These are phyloP conservation scores for Onychorhynchus coronatus DNA, from an alignment of 2,113 vertebrate species.

Conservation along the genomic window DNA sequence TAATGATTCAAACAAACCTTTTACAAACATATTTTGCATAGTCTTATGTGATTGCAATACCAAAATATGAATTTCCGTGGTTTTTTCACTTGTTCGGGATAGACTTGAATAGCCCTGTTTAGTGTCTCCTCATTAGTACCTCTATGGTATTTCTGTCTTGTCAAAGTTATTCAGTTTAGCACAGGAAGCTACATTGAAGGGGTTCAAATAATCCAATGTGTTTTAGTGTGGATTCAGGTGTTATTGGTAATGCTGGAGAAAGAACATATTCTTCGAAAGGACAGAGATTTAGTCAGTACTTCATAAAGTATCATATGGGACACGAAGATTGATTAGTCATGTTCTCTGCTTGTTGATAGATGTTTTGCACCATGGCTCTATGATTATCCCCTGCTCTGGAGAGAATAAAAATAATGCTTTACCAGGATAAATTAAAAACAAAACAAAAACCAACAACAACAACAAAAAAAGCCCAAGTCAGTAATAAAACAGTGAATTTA, in stretches of 20 bases:
- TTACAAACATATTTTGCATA: neutral
- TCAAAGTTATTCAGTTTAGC: neutral
- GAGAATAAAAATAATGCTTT: neutral
- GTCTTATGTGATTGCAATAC: neutral
- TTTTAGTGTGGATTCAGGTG: neutral
- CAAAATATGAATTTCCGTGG: neutral
- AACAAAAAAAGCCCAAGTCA: neutral
- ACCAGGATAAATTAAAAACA: neutral
- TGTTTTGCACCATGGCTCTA: neutral
- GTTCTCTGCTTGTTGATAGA: neutral
- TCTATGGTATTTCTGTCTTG: neutral
- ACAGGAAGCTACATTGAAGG: neutral
- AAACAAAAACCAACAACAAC: neutral
- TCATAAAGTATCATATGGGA: rapidly evolving
- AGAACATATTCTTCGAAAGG: neutral
- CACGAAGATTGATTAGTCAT: rapidly evolving
- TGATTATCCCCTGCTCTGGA: neutral
- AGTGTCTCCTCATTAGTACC: neutral
- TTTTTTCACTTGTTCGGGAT: neutral
- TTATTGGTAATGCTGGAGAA: neutral
- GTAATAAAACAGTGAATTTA: neutral
- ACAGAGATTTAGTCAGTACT: neutral
- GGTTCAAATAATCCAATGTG: neutral
- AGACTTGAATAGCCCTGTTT: neutral
- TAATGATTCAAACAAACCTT: neutral